phyloP scores from a whole-genome alignment of 1,140 invertebrate genomes.

The Pissodes strobi region DNA sequence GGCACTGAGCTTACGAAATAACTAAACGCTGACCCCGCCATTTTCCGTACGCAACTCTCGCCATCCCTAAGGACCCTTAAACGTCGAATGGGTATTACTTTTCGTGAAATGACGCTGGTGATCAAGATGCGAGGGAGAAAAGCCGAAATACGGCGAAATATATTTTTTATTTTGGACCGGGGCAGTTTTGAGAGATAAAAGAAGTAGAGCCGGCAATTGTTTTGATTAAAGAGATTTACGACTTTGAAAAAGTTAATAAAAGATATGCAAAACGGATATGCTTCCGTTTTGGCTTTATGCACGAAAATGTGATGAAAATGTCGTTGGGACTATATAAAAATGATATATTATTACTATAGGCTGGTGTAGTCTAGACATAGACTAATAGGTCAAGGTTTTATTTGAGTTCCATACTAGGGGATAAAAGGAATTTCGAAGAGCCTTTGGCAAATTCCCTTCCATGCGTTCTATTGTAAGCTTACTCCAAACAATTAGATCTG shows the following conservation, averaged over 20 bases:
- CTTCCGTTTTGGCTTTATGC: constrained; percentile 3
- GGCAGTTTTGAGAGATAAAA: not conserved
- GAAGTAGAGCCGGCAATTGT: not conserved
- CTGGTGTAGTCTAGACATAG: too few relatives aligned
- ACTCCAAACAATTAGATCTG: too few relatives aligned
- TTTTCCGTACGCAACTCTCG: constrained; percentile 3
- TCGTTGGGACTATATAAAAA: too few relatives aligned
- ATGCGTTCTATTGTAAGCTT: too few relatives aligned
- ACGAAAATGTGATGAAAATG: too few relatives aligned
- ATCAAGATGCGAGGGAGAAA: constrained; percentile 13
- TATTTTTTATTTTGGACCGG: constrained; percentile 3
- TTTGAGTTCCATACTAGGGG: too few relatives aligned
- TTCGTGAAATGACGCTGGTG: constrained; percentile 12
- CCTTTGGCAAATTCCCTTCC: too few relatives aligned
- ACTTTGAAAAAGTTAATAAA: not conserved
- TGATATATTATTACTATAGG: too few relatives aligned
- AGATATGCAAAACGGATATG: not conserved
- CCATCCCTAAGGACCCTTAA: constrained; percentile 17
- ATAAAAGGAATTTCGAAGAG: too few relatives aligned
- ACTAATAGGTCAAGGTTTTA: too few relatives aligned
- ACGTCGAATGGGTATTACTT: constrained; percentile 16
- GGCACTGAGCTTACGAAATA: too few relatives aligned
- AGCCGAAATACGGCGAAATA: not conserved
- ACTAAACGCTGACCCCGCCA: constrained; percentile 1
- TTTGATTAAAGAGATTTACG: constrained; percentile 7